Evolutionary conservation across 1,140 invertebrate genomes (phyloP), one percentile per base, ranked within the genome.

Genomic region (Polypedilum pembai): DNA sequence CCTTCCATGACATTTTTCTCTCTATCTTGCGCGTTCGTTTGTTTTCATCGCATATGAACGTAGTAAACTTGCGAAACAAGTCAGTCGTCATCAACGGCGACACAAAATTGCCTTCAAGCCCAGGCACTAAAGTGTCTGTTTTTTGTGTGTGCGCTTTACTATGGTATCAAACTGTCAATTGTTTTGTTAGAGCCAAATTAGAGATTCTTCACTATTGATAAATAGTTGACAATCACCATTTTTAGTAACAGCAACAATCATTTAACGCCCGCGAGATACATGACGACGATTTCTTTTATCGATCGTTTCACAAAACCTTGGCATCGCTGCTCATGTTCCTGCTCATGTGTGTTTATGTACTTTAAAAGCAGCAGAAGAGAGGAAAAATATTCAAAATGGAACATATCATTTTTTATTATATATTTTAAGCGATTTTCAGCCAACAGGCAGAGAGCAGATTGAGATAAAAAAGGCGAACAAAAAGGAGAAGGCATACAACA

Each of bases 381-480:
- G 5, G 7, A 21, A 18, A 69, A 69, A 69, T 69, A 69, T 69
- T 69, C 65, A 69, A 69, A 69, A 69, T 69, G 65, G 65, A 69
- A 69, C 65, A 12, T 69, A 69, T 69, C 65, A 69, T 69, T 69
- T 69, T 21, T 18, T 56, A 56, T 15, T 56, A 56, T 56, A 45
- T 56, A 56, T 56, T 45, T 15, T 45, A n/a, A 56, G n/a, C n/a
- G 45, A 1, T 56, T 56, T 56, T 56, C 1, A 56, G 45, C 45
- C 45, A 56, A 56, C 45, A 56, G 24, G 45, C 45, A 56, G n/a
- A 56, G 10, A 56, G 45, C 12, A 56, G 45, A 56, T 56, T n/a
- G 45, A 56, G 10, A 56, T 15, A 56, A 56, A 56, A n/a, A 56
- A 56, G 12, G n/a, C 4, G 12, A 10, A 56, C 10, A 56, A 56